Percentiles rank a stretch among this genome's conserved stretches.
Evolutionary conservation across 2,113 vertebrate genomes (phyloP).

Genomic region (Melanotaenia duboulayi): DNA sequence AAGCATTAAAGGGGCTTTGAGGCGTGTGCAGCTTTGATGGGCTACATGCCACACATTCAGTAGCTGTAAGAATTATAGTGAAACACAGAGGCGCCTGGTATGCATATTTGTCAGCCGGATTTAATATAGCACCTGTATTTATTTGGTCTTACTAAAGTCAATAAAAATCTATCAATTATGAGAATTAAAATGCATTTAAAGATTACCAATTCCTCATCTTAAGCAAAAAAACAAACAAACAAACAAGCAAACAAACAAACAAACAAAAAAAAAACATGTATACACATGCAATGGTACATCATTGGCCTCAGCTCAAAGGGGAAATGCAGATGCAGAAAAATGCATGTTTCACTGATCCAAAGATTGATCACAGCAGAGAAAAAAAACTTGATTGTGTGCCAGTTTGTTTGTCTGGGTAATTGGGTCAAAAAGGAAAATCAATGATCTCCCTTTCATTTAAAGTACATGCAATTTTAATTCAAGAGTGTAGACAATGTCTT

Average conservation of each 20-base stretch:
- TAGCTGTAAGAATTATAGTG: conserved; percentile 43
- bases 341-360: conserved; percentile 19
- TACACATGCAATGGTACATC: no score
- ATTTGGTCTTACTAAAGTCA: conserved; percentile 2
- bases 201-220: conserved; percentile 1
- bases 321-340: no score
- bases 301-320: no score
- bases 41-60: conserved; percentile 50
- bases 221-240: neutral
- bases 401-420: conserved; percentile 74
- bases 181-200: neutral
- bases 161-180: neutral
- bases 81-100: conserved; percentile 19
- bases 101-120: conserved; percentile 40
- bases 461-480: conserved; percentile 43
- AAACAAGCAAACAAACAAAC: neutral
- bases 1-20: conserved; percentile 55
- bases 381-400: conserved; percentile 49
- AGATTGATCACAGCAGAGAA: conserved; percentile 25
- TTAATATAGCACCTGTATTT: neutral
- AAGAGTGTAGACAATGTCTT: conserved; percentile 1
- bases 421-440: conserved; percentile 63
- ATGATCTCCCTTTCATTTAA: conserved; percentile 27
- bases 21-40: conserved; percentile 51
- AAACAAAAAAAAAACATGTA: neutral